phyloP scores from a whole-genome alignment of 1,140 invertebrate genomes.

The Drosophila rhopaloa region DNA sequence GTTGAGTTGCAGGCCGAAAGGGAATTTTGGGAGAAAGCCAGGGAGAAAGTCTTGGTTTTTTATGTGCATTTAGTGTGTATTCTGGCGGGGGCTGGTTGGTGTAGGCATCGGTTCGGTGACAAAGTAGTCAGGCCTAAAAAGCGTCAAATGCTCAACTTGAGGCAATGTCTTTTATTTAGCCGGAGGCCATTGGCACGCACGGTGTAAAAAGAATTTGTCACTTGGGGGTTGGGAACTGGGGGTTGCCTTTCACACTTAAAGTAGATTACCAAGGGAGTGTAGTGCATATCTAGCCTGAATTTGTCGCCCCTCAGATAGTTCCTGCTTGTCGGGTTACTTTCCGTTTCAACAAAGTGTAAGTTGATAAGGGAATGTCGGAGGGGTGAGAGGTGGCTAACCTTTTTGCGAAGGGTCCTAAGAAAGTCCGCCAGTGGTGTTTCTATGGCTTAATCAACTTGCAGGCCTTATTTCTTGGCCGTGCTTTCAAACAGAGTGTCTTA shows the following conservation, averaged over 20 bases:
- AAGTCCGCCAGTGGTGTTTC: background rate
- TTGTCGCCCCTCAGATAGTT: conserved; percentile 29
- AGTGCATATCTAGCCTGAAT: conserved; percentile 18
- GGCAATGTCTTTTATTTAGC: conserved; percentile 59
- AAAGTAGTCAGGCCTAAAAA: conserved; percentile 59
- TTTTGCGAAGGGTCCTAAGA: background rate
- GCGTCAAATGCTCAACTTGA: conserved; percentile 55
- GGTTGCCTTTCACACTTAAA: conserved; percentile 35
- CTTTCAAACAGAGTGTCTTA: background rate
- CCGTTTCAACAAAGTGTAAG: conserved; percentile 9
- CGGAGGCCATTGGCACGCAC: conserved; percentile 61
- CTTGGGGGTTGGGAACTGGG: conserved; percentile 19
- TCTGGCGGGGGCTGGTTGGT: conserved; percentile 1
- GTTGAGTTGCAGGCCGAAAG: conserved; percentile 61
- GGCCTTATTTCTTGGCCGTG: no score
- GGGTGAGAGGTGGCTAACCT: background rate
- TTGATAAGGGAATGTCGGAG: conserved; percentile 3
- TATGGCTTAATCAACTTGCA: background rate
- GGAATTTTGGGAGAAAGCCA: conserved; percentile 10
- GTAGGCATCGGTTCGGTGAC: conserved; percentile 12
- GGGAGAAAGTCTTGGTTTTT: conserved; percentile 38
- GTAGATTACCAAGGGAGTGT: conserved; percentile 42
- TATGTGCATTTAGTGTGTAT: conserved; percentile 53
- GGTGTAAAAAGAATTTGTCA: conserved; percentile 41
- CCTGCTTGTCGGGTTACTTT: conserved; percentile 7